These are phyloP conservation scores for Coregonus ussuriensis DNA, from an alignment of 2,797 vertebrate species.

Conservation along the genomic window DNA sequence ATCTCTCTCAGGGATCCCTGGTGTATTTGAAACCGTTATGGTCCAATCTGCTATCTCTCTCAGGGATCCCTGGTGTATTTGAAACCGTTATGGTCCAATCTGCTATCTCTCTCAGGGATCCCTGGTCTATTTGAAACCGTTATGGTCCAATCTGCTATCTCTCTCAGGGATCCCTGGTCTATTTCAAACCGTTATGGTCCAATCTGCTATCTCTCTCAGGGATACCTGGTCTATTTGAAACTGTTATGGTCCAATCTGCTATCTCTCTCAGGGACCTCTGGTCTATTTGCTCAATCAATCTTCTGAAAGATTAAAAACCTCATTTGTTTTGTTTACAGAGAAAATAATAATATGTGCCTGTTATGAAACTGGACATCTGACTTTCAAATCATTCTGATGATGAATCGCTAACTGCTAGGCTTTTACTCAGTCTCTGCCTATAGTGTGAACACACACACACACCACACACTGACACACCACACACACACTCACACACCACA, in stretches of 20 bases:
- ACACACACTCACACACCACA: no score
- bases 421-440: constrained; percentile 48
- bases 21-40: no score
- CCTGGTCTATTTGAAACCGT: no score
- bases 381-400: constrained; percentile 71
- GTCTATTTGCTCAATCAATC: constrained; percentile 63
- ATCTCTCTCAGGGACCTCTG: constrained; percentile 57
- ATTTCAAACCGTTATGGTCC: no score
- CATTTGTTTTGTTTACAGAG: constrained; percentile 53
- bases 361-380: constrained; percentile 68
- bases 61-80: constrained; percentile 61
- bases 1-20: no score
- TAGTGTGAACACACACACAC: constrained; percentile 13
- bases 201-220: no score
- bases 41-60: constrained; percentile 34
- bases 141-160: no score
- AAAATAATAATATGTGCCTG: constrained; percentile 62
- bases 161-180: no score
- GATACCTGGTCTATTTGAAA: no score
- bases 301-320: constrained; percentile 58
- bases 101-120: no score
- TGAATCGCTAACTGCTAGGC: constrained; percentile 49
- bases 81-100: background rate
- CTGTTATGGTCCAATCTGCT: no score
- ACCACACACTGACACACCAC: background rate